Percentiles rank a stretch among this genome's conserved stretches.
Conservation (phyloP, 35 echinoderm and acorn worm species). For the Strongylocentrotus purpuratus region DNA sequence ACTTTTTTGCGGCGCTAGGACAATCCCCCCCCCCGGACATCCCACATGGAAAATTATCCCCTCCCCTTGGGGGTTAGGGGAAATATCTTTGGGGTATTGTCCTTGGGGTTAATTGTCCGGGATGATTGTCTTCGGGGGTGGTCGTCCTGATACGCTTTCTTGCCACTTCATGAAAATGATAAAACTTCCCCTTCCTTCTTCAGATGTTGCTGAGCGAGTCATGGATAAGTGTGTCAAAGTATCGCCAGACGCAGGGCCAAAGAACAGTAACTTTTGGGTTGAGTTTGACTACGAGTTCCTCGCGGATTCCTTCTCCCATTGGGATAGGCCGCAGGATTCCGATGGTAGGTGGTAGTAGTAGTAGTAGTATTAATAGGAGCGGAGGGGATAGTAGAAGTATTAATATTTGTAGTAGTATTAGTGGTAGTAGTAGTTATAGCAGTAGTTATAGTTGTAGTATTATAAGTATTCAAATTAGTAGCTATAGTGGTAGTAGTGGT, state of each 20-base stretch:
- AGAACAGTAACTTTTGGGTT: conserved; percentile 72
- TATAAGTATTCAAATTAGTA: too few relatives aligned
- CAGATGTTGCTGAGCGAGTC: conserved; percentile 86
- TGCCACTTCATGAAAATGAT: not conserved
- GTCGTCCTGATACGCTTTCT: not conserved
- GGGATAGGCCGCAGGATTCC: conserved; percentile 56
- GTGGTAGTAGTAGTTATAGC: too few relatives aligned
- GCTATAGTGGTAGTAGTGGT: too few relatives aligned
- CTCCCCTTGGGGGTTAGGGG: not conserved
- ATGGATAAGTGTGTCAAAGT: conserved; percentile 66
- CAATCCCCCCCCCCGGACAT: not conserved
- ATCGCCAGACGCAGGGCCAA: conserved; percentile 63
- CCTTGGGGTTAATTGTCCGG: not conserved
- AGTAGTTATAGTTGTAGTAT: too few relatives aligned
- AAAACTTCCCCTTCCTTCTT: not conserved
- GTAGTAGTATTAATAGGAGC: too few relatives aligned
- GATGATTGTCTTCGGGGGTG: not conserved
- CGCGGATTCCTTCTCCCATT: conserved; percentile 87
- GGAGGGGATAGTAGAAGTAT: too few relatives aligned
- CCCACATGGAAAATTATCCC: not conserved
- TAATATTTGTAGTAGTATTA: too few relatives aligned
- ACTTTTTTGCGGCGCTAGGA: not conserved
- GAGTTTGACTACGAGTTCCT: conserved; percentile 92
- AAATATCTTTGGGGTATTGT: not conserved
- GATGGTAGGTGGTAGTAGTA: not conserved